phyloP scores from a whole-genome alignment of 2,113 vertebrate species.

The Lagopus muta region DNA sequence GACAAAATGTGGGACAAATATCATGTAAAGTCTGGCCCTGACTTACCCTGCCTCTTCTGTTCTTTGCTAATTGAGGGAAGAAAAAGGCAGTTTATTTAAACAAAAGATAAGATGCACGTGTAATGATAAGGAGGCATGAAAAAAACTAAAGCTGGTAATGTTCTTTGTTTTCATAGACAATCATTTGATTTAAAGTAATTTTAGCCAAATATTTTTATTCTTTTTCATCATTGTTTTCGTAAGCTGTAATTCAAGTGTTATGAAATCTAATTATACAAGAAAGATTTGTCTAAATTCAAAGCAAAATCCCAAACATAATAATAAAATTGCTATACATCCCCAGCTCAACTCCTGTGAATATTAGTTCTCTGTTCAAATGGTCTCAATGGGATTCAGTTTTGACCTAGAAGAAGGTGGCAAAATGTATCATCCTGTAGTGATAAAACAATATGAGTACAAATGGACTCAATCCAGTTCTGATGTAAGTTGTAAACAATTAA shows the following conservation, averaged over 20 bases:
- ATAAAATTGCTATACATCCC: constrained; percentile 75
- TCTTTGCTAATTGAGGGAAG: constrained; percentile 37
- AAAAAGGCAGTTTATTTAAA: constrained; percentile 54
- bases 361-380: constrained; percentile 74
- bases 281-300: constrained; percentile 77
- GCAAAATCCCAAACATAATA: constrained; percentile 76
- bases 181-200: constrained; percentile 71
- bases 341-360: constrained; percentile 76
- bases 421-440: constrained; percentile 74
- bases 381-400: constrained; percentile 76
- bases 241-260: constrained; percentile 71
- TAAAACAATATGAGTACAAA: constrained; percentile 73
- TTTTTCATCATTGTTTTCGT: constrained; percentile 68
- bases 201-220: constrained; percentile 64
- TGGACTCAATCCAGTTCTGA: constrained; percentile 73
- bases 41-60: constrained; percentile 37
- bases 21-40: neutral
- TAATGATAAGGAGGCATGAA: constrained; percentile 50
- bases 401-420: constrained; percentile 78
- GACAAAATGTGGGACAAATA: constrained; percentile 16
- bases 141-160: constrained; percentile 34
- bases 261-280: constrained; percentile 75
- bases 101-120: constrained; percentile 52
- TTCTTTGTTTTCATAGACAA: constrained; percentile 53
- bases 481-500: constrained; percentile 78